Percentiles rank a stretch among this genome's conserved stretches.
Conservation (phyloP, 2,888 invertebrate species). For the Actias luna region DNA sequence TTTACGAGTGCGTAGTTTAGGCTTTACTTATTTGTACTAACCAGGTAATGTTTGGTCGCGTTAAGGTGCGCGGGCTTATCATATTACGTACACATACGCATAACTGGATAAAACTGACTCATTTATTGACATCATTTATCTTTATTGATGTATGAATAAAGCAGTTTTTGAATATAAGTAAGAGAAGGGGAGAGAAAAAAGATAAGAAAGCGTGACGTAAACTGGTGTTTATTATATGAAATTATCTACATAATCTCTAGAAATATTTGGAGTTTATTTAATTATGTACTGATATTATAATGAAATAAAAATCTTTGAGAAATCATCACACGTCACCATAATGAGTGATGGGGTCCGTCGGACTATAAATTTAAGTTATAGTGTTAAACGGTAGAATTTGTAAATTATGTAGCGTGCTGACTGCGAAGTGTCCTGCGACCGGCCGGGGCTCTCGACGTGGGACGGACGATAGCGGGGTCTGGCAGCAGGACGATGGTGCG, state of each 20-base stretch:
- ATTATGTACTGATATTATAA: background rate
- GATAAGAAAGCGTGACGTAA: background rate
- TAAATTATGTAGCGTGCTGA: background rate
- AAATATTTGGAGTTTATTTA: background rate
- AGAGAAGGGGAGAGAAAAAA: background rate
- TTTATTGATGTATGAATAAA: too few relatives aligned
- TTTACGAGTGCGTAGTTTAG: too few relatives aligned
- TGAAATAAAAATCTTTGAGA: background rate
- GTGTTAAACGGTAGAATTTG: background rate
- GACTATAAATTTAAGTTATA: background rate
- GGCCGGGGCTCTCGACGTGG: background rate
- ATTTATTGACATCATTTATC: too few relatives aligned
- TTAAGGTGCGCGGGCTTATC: too few relatives aligned
- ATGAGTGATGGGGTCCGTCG: background rate
- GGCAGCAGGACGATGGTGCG: background rate
- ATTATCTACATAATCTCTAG: background rate
- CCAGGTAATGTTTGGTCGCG: too few relatives aligned
- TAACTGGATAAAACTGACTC: too few relatives aligned
- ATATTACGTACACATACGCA: too few relatives aligned
- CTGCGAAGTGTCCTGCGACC: background rate
- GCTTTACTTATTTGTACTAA: too few relatives aligned
- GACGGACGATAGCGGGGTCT: background rate
- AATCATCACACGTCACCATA: background rate
- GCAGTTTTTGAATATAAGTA: background rate
- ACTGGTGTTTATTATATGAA: background rate